Percentiles rank a stretch among this genome's conserved stretches.
Conservation (phyloP, 2,797 vertebrate species). For the Chrysocyon brachyurus region DNA sequence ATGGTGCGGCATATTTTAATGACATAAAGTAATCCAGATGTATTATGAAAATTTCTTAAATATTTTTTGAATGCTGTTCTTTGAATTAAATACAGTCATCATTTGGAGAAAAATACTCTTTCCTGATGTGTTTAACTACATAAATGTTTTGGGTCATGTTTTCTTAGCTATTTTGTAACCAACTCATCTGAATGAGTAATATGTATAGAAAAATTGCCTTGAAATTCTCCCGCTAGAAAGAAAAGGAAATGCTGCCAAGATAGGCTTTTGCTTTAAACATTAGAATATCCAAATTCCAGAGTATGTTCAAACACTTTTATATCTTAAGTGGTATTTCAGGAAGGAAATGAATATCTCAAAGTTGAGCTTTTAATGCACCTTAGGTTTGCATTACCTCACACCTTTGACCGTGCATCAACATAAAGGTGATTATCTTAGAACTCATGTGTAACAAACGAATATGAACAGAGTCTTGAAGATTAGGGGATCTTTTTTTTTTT, state of each 20-base stretch:
- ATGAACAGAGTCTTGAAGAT: background rate
- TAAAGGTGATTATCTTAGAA: background rate
- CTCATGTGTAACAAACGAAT: background rate
- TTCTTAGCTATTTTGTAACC: background rate
- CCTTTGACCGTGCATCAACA: background rate
- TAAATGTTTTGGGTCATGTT: background rate
- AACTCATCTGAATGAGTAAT: background rate
- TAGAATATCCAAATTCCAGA: background rate
- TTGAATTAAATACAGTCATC: background rate
- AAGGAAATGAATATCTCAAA: background rate
- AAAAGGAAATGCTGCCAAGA: background rate
- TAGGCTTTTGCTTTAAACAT: background rate
- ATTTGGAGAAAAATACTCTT: background rate
- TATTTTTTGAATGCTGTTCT: background rate
- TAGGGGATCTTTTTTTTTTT: background rate
- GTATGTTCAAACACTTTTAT: background rate
- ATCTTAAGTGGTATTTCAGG: background rate
- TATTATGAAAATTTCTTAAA: background rate
- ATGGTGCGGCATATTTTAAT: background rate
- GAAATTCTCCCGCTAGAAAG: background rate
- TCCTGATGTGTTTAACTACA: background rate
- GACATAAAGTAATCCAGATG: background rate
- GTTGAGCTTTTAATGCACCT: background rate
- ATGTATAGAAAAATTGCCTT: background rate
- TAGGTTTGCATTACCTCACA: background rate